Percentiles rank a stretch among this genome's conserved stretches.
These are phyloP conservation scores for Seriola dumerili DNA, from an alignment of 2,113 vertebrate genomes.

Conservation along the genomic window DNA sequence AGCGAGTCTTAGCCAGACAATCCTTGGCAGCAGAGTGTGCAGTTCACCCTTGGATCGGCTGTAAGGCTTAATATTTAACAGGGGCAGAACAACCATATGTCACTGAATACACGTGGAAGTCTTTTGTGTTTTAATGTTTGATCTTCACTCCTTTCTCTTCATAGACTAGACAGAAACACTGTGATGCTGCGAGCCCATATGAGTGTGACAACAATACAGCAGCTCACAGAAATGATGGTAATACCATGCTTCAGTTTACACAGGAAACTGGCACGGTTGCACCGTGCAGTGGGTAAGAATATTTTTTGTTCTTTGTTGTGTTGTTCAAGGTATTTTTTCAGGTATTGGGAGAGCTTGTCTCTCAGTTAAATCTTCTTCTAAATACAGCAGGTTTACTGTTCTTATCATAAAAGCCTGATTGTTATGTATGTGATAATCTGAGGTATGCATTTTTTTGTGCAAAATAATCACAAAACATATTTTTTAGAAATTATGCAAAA, in stretches of 20 bases:
- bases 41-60: background rate
- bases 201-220: background rate
- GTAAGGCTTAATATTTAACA: slow-evolving; percentile 5
- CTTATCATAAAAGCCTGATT: background rate
- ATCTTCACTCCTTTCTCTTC: background rate
- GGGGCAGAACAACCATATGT: background rate
- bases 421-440: background rate
- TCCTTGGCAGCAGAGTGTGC: background rate
- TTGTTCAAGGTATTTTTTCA: background rate
- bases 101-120: background rate
- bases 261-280: slow-evolving; percentile 19
- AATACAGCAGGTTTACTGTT: background rate
- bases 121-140: background rate
- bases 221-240: slow-evolving; percentile 11
- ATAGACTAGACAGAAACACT: background rate
- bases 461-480: too few relatives aligned
- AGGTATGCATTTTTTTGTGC: too few relatives aligned
- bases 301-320: background rate
- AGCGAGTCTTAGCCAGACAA: background rate
- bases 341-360: background rate
- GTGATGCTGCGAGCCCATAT: slow-evolving; percentile 23
- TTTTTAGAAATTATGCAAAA: background rate
- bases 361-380: background rate
- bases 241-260: background rate
- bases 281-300: slow-evolving; percentile 47